Evolutionary conservation across 2,113 vertebrate species (phyloP).

Genomic region (Perccottus glenii): DNA sequence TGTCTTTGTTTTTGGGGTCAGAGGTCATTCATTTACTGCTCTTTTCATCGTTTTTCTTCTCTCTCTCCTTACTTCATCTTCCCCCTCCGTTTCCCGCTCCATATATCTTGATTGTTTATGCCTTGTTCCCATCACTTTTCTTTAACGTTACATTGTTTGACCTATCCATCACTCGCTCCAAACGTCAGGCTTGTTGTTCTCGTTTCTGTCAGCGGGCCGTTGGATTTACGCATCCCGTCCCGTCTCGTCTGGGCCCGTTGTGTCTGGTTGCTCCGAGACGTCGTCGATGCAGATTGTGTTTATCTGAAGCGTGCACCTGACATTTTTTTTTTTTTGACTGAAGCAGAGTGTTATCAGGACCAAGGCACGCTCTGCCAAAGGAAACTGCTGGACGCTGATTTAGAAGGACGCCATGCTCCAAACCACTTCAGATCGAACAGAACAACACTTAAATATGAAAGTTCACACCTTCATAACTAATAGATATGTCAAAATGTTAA

Average conservation of each 20-base stretch:
- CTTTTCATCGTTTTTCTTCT: neutral
- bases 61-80: too few relatives aligned
- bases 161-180: too few relatives aligned
- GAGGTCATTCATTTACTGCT: neutral
- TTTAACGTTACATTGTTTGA: too few relatives aligned
- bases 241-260: conserved; percentile 23
- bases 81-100: conserved; percentile 17
- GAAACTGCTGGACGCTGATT: conserved; percentile 69
- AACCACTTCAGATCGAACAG: conserved; percentile 7
- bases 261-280: neutral
- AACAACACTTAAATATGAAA: neutral
- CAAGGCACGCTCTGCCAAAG: conserved; percentile 43
- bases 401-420: conserved; percentile 35
- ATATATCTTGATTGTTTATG: conserved; percentile 25
- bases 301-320: conserved; percentile 79
- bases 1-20: neutral
- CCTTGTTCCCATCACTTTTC: neutral
- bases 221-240: conserved; percentile 45
- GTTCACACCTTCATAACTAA: conserved; percentile 42
- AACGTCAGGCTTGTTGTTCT: conserved; percentile 22
- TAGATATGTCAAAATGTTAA: conserved; percentile 15
- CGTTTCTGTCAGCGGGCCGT: neutral
- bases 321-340: conserved; percentile 1
- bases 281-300: conserved; percentile 65
- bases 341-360: conserved; percentile 53